Conservation (phyloP, 2,888 invertebrate species). For the Euproctis similis region DNA sequence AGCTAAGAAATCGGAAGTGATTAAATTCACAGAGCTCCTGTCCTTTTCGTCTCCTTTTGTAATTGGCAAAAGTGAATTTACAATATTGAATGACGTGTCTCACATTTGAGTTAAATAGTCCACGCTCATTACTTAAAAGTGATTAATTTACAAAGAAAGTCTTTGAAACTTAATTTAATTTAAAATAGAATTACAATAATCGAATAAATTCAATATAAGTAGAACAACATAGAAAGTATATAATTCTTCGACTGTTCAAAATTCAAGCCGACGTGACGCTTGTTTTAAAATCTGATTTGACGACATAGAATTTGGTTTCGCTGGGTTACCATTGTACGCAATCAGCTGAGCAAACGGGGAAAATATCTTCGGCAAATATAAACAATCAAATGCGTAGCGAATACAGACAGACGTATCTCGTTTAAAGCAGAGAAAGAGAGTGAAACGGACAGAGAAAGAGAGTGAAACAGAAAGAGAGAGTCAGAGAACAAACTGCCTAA, state of each 20-base stretch:
- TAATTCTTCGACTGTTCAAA: slow-evolving; percentile 2
- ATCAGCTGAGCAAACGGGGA: slow-evolving; percentile 63
- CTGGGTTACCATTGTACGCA: slow-evolving; percentile 46
- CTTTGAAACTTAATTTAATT: no score
- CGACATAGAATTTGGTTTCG: slow-evolving; percentile 40
- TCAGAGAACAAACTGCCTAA: slow-evolving; percentile 56
- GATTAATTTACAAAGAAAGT: no score
- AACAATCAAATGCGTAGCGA: slow-evolving; percentile 45
- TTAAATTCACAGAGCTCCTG: no score
- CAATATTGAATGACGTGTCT: no score
- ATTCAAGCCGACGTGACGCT: slow-evolving; percentile 5
- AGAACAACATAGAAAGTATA: neutral
- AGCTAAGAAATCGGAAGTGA: no score
- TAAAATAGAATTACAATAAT: neutral
- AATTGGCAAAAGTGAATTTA: no score
- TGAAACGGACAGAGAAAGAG: no score
- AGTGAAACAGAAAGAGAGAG: no score
- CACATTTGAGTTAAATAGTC: no score
- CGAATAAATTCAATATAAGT: no score
- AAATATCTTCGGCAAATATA: slow-evolving; percentile 63
- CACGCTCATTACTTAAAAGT: neutral
- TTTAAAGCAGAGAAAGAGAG: slow-evolving; percentile 24
- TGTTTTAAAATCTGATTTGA: slow-evolving; percentile 19
- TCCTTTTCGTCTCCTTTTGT: no score
- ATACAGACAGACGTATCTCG: slow-evolving; percentile 39